Base-by-base conservation (phyloP, 1,140 invertebrate genomes). In the Palaemon carinicauda region DNA sequence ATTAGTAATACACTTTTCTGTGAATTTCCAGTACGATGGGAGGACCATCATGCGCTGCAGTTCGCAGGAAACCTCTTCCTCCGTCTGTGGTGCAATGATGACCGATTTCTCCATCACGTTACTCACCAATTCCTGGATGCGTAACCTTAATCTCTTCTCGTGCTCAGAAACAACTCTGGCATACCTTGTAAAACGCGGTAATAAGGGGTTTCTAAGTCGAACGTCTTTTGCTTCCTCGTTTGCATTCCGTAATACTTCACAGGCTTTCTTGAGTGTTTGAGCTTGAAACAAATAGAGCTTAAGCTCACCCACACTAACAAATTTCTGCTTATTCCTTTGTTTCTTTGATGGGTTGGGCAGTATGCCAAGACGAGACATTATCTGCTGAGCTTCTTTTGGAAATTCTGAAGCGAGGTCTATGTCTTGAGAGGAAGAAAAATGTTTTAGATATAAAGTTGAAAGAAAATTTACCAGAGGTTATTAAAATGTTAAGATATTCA, bases 41-140 rank as follows among this genome's bases (percentile, higher is more conserved):
- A 89, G 80, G 27, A 87, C 27, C 29, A 27, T 29, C 21, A 82
- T 50, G 12, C 74, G 79, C 19, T 82, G 65, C 80, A 82, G 15
- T 60, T 89, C 79, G 71, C 74, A 78, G 50, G 29, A 54, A 19
- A 74, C 74, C 41, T 87, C 84, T 92, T 53, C 92, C 33, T 65
- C 51, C 88, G 79, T 83, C 21, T 80, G 54, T 21, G n/a, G 50
- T 19, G 82, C 19, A n/a, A 84, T 74, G 9, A 21, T 56, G 19
- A 65, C n/a, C 12, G 31, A 69, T 33, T 82, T 54, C 17, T 53
- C 33, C 82, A 83, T 84, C 7, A 80, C 80, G 17, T 27, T 50
- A 9, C 27, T 69, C 24, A 87, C 24, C 50, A 87, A 5, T 1
- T n/a, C 51, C 15, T 81, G 52, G 19, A 77, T 50, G 17, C 41